These are phyloP conservation scores for Danaus plexippus DNA, from an alignment of 1,140 invertebrate species.

Conservation along the genomic window DNA sequence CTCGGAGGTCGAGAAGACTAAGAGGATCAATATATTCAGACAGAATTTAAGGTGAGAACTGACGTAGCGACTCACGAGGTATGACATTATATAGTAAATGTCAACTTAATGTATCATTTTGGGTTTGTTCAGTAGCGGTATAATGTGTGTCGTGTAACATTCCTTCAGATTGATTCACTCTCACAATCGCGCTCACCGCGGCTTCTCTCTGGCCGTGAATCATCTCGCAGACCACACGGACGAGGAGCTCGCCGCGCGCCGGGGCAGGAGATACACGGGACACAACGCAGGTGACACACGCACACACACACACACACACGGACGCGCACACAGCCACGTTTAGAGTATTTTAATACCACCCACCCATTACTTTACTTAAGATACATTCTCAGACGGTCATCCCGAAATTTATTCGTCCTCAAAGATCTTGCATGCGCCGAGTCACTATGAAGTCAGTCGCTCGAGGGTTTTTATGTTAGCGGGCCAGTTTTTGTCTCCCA, in stretches of 20 bases:
- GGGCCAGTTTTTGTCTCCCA: too few species aligned
- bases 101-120: not conserved
- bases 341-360: too few species aligned
- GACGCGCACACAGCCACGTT: not conserved
- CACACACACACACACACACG: not conserved
- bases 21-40: slow-evolving; percentile 85
- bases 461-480: too few species aligned
- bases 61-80: too few species aligned
- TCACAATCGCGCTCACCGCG: slow-evolving; percentile 83
- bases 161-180: slow-evolving; percentile 84
- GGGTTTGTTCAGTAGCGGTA: not conserved
- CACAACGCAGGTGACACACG: slow-evolving; percentile 73
- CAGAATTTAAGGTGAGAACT: slow-evolving; percentile 84
- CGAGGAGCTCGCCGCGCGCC: slow-evolving; percentile 83
- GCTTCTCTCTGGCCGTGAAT: slow-evolving; percentile 86
- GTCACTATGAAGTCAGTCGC: too few species aligned
- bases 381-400: too few species aligned
- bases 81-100: too few species aligned
- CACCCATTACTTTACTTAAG: too few species aligned
- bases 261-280: slow-evolving; percentile 80
- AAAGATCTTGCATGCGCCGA: too few species aligned
- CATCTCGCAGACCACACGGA: slow-evolving; percentile 89
- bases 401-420: too few species aligned
- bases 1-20: slow-evolving; percentile 76
- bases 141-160: slow-evolving; percentile 1